Conservation (phyloP, 2,113 vertebrate species). For the Poecilia latipinna region DNA sequence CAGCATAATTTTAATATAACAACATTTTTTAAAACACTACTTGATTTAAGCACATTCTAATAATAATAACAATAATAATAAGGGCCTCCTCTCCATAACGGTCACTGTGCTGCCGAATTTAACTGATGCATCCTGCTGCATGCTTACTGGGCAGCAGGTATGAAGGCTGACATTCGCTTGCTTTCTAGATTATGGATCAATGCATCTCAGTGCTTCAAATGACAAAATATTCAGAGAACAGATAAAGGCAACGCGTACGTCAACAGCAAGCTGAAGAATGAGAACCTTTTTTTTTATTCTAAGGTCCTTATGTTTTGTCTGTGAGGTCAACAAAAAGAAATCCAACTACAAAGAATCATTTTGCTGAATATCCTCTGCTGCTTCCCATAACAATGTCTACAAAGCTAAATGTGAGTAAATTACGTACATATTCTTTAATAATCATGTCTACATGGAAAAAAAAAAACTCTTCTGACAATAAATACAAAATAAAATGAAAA, state of each 20-base stretch:
- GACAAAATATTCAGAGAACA: constrained; percentile 42
- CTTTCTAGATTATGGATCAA: constrained; percentile 77
- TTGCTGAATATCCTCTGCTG: neutral
- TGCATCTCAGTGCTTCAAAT: constrained; percentile 70
- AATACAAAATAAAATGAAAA: neutral
- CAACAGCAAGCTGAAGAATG: constrained; percentile 17
- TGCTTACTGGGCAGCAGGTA: constrained; percentile 71
- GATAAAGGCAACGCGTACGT: constrained; percentile 36
- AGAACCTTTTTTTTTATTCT: constrained; percentile 8
- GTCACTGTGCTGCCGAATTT: constrained; percentile 47
- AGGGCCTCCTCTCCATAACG: constrained; percentile 36
- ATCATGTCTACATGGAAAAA: neutral
- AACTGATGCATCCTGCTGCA: constrained; percentile 65
- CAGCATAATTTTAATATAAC: neutral
- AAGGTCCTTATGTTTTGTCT: neutral
- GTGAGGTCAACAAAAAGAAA: neutral
- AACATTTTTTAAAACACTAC: constrained; percentile 36
- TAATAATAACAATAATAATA: neutral
- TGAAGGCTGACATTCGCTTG: constrained; percentile 81
- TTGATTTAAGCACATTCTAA: constrained; percentile 28
- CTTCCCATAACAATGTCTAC: neutral
- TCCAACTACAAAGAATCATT: neutral
- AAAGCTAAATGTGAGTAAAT: neutral
- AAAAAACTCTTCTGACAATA: neutral
- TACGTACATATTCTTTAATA: neutral